Base-by-base conservation (phyloP, 2,113 vertebrate species). In the Brachypteracias leptosomus region DNA sequence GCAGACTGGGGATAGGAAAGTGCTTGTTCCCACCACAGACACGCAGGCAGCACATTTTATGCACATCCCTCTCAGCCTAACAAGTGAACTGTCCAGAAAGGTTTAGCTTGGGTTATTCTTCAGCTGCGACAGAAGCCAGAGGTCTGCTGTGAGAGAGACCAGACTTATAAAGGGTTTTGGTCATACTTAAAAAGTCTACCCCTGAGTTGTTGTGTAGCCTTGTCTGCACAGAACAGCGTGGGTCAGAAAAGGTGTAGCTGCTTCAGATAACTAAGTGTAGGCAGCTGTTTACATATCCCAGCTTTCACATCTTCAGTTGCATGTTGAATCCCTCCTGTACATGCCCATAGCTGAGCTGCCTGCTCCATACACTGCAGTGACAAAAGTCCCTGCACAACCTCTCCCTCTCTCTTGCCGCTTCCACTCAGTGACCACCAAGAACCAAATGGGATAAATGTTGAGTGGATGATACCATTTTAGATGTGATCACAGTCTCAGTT, bases 141-240 rank as follows among this genome's bases (percentile, higher is more conserved):
- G 17, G 19, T 57, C 55, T 81, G 10, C 38, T 57, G 20, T 14
- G 28, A 38, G 42, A 67, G 6, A 63, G 9, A 68, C 14, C 38
- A 52, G 18, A 16, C 13, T 35, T 62, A 2, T 9, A 18, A n/a
- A 57, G 44, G 28, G 6, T 47, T 92, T 63, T 52, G 22, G 8
- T 22, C 0, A 0, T 17, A 24, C 5, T 22, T 40, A 14, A 36
- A 57, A 61, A 22, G 14, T 33, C 17, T 67, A 0, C 25, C 11
- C 24, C 9, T 4, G 5, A 33, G 10, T 7, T 73, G 26, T 16
- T 19, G 6, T 15, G 7, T 2, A 83, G 44, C 9, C 29, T 9
- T 17, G 10, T n/a, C 25, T 86, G 25, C 31, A 13, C 42, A 80
- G n/a, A 79, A 17, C 8, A 58, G 19, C 7, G 8, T 1, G 5